Percentiles rank a stretch among this genome's conserved stretches.
phyloP scores from a whole-genome alignment of 1,140 invertebrate species.

The Drosophila asahinai region DNA sequence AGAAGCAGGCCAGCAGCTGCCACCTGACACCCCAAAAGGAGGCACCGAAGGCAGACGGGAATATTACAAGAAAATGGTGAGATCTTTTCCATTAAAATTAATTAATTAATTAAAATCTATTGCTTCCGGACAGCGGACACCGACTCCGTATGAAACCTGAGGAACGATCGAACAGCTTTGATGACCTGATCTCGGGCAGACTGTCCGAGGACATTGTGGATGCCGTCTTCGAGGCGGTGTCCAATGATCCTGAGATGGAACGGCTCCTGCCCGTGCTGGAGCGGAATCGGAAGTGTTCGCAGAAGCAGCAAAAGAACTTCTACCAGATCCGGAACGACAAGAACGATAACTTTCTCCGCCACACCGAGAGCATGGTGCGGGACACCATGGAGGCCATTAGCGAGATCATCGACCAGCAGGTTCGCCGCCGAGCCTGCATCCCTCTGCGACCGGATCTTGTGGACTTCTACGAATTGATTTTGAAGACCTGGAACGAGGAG shows the following conservation, averaged over 20 bases:
- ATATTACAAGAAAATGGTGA: slow-evolving; percentile 12
- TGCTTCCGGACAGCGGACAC: not conserved
- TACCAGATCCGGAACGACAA: slow-evolving; percentile 64
- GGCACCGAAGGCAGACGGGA: not conserved
- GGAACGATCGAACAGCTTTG: not conserved
- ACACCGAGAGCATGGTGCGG: slow-evolving; percentile 64
- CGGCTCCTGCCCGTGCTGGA: slow-evolving; percentile 43
- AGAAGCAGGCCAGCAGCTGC: not conserved
- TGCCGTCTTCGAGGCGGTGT: slow-evolving; percentile 56
- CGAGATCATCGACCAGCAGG: slow-evolving; percentile 69
- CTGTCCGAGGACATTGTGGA: slow-evolving; percentile 54
- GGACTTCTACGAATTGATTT: slow-evolving; percentile 69
- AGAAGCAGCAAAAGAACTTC: slow-evolving; percentile 30
- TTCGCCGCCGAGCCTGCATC: slow-evolving; percentile 57
- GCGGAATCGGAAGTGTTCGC: slow-evolving; percentile 41
- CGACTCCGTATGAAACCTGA: not conserved
- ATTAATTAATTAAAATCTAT: not conserved
- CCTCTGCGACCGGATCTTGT: slow-evolving; percentile 64
- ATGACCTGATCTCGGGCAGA: slow-evolving; percentile 50
- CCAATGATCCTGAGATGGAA: slow-evolving; percentile 65
- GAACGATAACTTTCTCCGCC: slow-evolving; percentile 37
- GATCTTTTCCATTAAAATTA: not conserved
- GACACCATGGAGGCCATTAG: slow-evolving; percentile 66
- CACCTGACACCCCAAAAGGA: not conserved
- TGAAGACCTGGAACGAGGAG: slow-evolving; percentile 54